Conservation (phyloP, 2,888 invertebrate genomes). For the Pollenia angustigena region DNA sequence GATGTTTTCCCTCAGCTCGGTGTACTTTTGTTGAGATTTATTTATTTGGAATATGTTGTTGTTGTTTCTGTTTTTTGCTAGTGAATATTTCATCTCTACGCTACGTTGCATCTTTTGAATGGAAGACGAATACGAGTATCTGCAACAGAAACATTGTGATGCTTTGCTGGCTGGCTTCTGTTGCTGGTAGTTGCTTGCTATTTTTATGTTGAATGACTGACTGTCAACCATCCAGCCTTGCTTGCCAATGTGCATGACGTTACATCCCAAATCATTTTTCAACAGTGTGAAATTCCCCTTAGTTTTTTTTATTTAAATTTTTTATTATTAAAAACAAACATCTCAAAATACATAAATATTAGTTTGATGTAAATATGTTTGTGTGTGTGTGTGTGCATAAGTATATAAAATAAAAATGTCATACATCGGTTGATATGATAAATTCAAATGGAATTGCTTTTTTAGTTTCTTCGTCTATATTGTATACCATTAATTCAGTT, state of each 20-base stretch:
- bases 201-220: slow-evolving; percentile 71
- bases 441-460: slow-evolving; percentile 80
- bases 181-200: slow-evolving; percentile 6
- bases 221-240: slow-evolving; percentile 70
- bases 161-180: slow-evolving; percentile 27
- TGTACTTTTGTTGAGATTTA: slow-evolving; percentile 38
- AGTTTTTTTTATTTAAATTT: slow-evolving; percentile 15
- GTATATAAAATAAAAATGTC: slow-evolving; percentile 58
- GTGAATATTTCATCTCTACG: slow-evolving; percentile 68
- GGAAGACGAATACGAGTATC: slow-evolving; percentile 60
- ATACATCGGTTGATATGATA: slow-evolving; percentile 77
- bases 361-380: not conserved
- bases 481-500: slow-evolving; percentile 9
- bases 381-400: not conserved
- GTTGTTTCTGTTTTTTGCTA: slow-evolving; percentile 29
- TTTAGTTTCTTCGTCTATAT: slow-evolving; percentile 65
- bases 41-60: slow-evolving; percentile 48
- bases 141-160: slow-evolving; percentile 27
- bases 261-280: slow-evolving; percentile 82
- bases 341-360: slow-evolving; percentile 7
- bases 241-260: slow-evolving; percentile 74
- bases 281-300: slow-evolving; percentile 77
- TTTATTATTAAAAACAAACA: slow-evolving; percentile 37
- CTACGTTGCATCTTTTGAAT: slow-evolving; percentile 72
- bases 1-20: not conserved